These are phyloP conservation scores for Horisme vitalbata DNA, from an alignment of 2,888 invertebrate genomes.

Conservation along the genomic window DNA sequence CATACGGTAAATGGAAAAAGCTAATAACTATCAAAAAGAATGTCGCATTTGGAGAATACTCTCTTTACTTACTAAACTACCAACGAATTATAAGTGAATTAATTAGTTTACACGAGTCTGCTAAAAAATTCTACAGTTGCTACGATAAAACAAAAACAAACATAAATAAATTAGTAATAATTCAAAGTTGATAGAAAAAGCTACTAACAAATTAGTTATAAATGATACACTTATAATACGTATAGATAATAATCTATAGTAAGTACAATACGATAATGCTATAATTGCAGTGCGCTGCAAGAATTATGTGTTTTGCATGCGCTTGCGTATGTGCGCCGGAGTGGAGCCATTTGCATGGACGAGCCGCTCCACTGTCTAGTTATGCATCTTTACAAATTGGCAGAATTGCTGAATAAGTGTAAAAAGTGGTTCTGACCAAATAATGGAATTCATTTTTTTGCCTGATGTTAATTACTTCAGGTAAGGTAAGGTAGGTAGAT, in stretches of 20 bases:
- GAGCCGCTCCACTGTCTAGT: not conserved
- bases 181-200: too few species aligned
- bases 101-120: too few species aligned
- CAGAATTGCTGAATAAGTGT: slow-evolving; percentile 6
- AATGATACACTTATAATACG: slow-evolving; percentile 18
- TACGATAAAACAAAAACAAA: too few species aligned
- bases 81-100: too few species aligned
- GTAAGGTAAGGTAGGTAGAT: too few species aligned
- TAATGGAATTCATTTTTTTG: not conserved
- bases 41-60: too few species aligned
- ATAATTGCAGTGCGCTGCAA: slow-evolving; percentile 19
- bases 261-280: slow-evolving; percentile 17
- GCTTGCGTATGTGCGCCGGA: slow-evolving; percentile 17
- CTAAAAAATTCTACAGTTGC: too few species aligned
- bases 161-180: too few species aligned
- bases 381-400: slow-evolving; percentile 2
- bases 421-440: slow-evolving; percentile 1
- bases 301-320: slow-evolving; percentile 18
- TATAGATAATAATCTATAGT: slow-evolving; percentile 12
- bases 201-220: slow-evolving; percentile 15
- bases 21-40: too few species aligned
- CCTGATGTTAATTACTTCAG: too few species aligned
- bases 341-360: slow-evolving; percentile 15
- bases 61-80: too few species aligned
- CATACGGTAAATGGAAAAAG: too few species aligned